Base-by-base conservation (phyloP, 35 echinoderm and acorn worm genomes). In the Heliocidaris tuberculata region DNA sequence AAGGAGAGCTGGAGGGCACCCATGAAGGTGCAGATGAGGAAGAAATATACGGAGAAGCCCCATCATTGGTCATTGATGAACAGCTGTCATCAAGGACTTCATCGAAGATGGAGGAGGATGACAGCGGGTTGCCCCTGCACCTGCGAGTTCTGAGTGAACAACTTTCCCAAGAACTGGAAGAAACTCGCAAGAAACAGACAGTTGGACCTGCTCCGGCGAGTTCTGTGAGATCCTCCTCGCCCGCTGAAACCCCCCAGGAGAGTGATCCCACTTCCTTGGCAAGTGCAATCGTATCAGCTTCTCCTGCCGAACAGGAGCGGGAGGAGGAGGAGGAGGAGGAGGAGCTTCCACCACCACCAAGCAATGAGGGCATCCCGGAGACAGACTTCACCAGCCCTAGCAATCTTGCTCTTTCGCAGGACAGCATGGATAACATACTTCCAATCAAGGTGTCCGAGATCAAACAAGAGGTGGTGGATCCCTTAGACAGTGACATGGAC, bases 71-170 rank as follows among this genome's bases (percentile, higher is more conserved):
- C 49, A 96, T 96, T 30, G 96, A 96, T 88, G 96, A 96, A 65
- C 94, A 94, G 65, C 13, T 85, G 17, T 31, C 78, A 9, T 47
- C 93, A 6, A 94, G 59, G 24, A 29, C 10, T 32, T 71, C 94
- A 29, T 86, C 94, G 11, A 60, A 85, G 50, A 86, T 86, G 31
- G 19, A 91, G 2, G 89, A 95, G 9, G 96, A 95, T 0, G 95
- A 97, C 27, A 94, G 94, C 30, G 96, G 96, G 85, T 90, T 99
- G 85, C 98, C 98, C 9, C 70, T 94, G 60, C 95, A 99, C 60
- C 94, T 99, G 21, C 95, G 95, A 93, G 95, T 96, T 61, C 94
- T 99, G 59, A 99, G 98, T 88, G 95, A 99, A 59, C 98, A 99
- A 90, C 95, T 99, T 21, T 96, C 95, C 17, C 95, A 99, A 65